Evolutionary conservation across 2,888 invertebrate genomes (phyloP).

Genomic region (Lingula anatina): DNA sequence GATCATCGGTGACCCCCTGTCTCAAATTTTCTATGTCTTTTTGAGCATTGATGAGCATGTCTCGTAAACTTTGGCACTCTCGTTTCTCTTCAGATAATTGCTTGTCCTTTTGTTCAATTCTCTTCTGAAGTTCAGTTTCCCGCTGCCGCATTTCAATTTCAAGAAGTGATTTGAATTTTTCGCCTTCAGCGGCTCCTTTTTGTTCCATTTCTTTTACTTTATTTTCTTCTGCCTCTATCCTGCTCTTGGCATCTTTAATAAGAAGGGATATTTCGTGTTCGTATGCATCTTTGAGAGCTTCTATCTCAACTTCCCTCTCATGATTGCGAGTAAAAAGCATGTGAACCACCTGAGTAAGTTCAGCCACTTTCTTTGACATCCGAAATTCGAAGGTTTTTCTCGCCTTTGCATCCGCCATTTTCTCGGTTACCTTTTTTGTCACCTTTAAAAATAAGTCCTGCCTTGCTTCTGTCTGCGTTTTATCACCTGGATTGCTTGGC

Average conservation of each 20-base stretch:
- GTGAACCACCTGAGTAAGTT: conserved; percentile 49
- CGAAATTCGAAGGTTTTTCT: conserved; percentile 44
- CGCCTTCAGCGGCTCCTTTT: neutral
- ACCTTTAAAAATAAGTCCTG: too few species aligned
- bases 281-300: conserved; percentile 41
- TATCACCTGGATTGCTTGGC: too few species aligned
- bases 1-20: conserved; percentile 24
- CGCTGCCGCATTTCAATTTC: conserved; percentile 3
- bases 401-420: conserved; percentile 13
- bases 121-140: conserved; percentile 30
- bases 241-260: conserved; percentile 29
- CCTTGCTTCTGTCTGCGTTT: too few species aligned
- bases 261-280: conserved; percentile 39
- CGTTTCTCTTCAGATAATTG: conserved; percentile 32
- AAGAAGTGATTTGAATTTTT: neutral
- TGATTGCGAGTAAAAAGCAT: conserved; percentile 50
- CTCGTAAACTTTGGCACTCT: conserved; percentile 38
- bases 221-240: conserved; percentile 23
- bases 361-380: conserved; percentile 51
- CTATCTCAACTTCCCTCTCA: conserved; percentile 46
- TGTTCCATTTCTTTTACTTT: conserved; percentile 19
- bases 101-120: conserved; percentile 22
- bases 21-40: conserved; percentile 41
- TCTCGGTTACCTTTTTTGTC: too few species aligned
- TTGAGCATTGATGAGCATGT: conserved; percentile 40